These are phyloP conservation scores for Pteruthius melanotis DNA, from an alignment of 2,113 vertebrate species.

Conservation along the genomic window DNA sequence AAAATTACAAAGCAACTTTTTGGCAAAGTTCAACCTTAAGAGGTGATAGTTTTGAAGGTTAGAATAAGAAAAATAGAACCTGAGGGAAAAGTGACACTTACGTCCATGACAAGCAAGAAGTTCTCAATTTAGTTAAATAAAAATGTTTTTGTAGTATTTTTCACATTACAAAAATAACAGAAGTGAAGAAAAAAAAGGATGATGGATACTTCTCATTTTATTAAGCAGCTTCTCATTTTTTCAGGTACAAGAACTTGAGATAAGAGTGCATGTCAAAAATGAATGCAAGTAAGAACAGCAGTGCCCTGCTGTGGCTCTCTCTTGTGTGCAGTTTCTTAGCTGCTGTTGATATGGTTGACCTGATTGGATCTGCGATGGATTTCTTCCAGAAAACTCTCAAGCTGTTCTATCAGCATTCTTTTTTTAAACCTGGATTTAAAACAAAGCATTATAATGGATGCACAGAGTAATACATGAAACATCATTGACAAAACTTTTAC, in stretches of 20 bases:
- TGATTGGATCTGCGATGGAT: conserved; percentile 88
- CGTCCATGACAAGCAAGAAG: conserved; percentile 74
- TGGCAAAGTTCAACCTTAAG: conserved; percentile 79
- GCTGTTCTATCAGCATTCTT: conserved; percentile 93
- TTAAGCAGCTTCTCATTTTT: conserved; percentile 71
- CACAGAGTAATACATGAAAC: conserved; percentile 1
- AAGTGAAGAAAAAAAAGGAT: conserved; percentile 46
- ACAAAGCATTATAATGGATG: background rate
- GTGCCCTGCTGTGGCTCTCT: conserved; percentile 57
- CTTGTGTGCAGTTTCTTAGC: conserved; percentile 64
- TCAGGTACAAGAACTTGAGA: conserved; percentile 55
- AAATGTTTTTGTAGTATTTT: conserved; percentile 66
- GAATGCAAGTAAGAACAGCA: conserved; percentile 72
- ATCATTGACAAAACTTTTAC: background rate
- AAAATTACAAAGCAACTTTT: conserved; percentile 82
- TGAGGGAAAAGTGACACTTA: conserved; percentile 77
- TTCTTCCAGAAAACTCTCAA: conserved; percentile 93
- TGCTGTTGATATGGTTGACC: conserved; percentile 88
- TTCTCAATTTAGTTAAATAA: conserved; percentile 73
- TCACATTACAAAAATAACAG: conserved; percentile 80
- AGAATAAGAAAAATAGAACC: conserved; percentile 79
- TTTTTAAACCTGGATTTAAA: conserved; percentile 89
- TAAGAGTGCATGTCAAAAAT: conserved; percentile 76
- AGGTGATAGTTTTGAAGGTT: conserved; percentile 75
- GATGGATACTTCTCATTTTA: conserved; percentile 19